A percentile compares a stretch with the other conserved stretches of the same genome.
phyloP scores from a whole-genome alignment of 2,888 invertebrate species.

The Limnephilus marmoratus region DNA sequence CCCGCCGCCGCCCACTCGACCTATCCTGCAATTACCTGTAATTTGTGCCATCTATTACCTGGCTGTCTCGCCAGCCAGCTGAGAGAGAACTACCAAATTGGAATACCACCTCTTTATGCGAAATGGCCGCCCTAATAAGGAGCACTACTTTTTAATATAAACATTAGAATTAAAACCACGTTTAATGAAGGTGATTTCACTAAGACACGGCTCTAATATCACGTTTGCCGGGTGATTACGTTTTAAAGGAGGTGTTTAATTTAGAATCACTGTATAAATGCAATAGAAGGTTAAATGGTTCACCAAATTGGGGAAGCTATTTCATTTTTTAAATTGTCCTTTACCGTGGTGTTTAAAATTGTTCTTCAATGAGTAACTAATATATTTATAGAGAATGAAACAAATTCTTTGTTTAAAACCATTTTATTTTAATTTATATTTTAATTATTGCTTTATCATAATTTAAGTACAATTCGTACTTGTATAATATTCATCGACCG shows the following conservation, averaged over 20 bases:
- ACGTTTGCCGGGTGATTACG: background rate
- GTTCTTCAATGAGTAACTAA: too few relatives aligned
- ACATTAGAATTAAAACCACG: constrained; percentile 16
- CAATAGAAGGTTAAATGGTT: background rate
- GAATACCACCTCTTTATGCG: constrained; percentile 42
- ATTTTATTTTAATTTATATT: too few relatives aligned
- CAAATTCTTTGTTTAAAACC: too few relatives aligned
- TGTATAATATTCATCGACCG: too few relatives aligned
- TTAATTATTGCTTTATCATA: too few relatives aligned
- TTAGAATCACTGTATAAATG: background rate
- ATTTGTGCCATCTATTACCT: constrained; percentile 64
- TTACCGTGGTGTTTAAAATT: too few relatives aligned
- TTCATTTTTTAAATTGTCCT: too few relatives aligned
- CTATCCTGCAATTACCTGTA: constrained; percentile 64
- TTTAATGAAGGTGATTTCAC: background rate
- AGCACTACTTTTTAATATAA: constrained; percentile 38
- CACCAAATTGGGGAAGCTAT: too few relatives aligned
- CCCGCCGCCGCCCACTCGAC: constrained; percentile 40
- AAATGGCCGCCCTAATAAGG: constrained; percentile 11
- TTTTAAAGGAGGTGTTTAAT: background rate
- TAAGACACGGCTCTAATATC: background rate
- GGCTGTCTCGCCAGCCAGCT: constrained; percentile 54
- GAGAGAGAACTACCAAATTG: constrained; percentile 53
- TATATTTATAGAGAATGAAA: too few relatives aligned
- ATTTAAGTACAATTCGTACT: too few relatives aligned